Conservation (phyloP, 2,113 vertebrate genomes). For the Ardeotis arabs region DNA sequence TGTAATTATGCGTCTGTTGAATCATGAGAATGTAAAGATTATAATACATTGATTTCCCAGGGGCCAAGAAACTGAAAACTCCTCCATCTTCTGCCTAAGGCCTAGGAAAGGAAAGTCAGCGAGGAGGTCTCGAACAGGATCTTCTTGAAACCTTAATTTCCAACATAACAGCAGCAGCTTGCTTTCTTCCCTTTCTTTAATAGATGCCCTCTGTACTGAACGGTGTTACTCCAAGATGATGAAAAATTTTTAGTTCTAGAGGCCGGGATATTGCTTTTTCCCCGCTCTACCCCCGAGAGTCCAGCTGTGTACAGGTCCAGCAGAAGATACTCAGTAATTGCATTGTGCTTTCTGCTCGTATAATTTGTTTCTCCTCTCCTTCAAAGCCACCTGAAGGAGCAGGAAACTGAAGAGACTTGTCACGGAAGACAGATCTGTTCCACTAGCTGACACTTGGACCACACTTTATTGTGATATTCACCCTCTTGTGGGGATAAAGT, state of each 20-base stretch:
- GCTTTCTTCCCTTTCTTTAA: not conserved
- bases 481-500: not conserved
- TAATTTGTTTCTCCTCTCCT: not conserved
- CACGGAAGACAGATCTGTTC: not conserved
- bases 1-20: slow-evolving; percentile 19
- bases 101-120: slow-evolving; percentile 30
- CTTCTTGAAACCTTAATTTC: slow-evolving; percentile 14
- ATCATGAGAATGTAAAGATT: slow-evolving; percentile 2
- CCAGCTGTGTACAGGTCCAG: not conserved
- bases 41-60: slow-evolving; percentile 44
- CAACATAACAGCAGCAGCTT: not conserved
- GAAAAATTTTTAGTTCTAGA: not conserved
- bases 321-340: not conserved
- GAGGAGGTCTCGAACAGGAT: slow-evolving; percentile 26
- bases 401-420: not conserved
- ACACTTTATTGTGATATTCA: not conserved
- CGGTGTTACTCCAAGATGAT: not conserved
- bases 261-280: not conserved
- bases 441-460: not conserved
- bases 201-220: not conserved
- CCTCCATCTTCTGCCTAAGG: slow-evolving; percentile 20
- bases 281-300: not conserved
- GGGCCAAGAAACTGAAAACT: not conserved
- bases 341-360: not conserved
- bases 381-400: not conserved